Base-by-base conservation (phyloP, 2,888 invertebrate genomes). In the Hecatera dysodea region DNA sequence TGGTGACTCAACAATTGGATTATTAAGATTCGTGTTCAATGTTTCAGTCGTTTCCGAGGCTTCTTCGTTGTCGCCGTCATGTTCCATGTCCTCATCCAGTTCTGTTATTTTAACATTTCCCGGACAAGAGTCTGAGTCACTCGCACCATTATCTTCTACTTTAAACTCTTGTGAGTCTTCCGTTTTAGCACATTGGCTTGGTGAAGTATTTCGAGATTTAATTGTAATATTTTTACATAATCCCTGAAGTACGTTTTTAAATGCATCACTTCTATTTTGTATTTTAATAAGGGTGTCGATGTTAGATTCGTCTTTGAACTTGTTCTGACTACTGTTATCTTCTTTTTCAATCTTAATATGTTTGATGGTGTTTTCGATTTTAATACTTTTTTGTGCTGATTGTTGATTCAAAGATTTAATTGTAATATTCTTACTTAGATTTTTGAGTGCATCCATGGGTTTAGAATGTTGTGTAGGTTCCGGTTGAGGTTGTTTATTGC, bases 181-280 rank as follows among this genome's bases (percentile, higher is more conserved):
- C 42, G 81, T 77, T 67, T 79, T 81, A 17, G 72, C 11, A 39
- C 83, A 79, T 36, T 81, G 80, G 82, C 72, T 89, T 36, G 91
- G 89, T 19, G 92, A 90, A 29, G 90, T 84, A 78, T 90, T 93
- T 69, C 87, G 87, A 7, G 94, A 90, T 84, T 94, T 95, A 1
- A 95, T 87, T 57, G 92, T 94, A 48, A 95, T 91, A 81, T 93
- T 90, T 86, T 91, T 92, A 74, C 93, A 84, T 79, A 95, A 88
- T 80, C 89, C 91, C 85, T 93, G 93, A 65, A 95, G 83, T 46
- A 90, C 91, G 57, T 91, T 91, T 83, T 92, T 89, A 60, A 93
- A 79, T 19, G 84, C 80, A 15, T 83, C 62, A 68, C 80, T 81
- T 72, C 66, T 82, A 50, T 74, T 81, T 57, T 79, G 79, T n/a